phyloP scores from a whole-genome alignment of 2,797 vertebrate species.

The Pagetopsis macropterus region DNA sequence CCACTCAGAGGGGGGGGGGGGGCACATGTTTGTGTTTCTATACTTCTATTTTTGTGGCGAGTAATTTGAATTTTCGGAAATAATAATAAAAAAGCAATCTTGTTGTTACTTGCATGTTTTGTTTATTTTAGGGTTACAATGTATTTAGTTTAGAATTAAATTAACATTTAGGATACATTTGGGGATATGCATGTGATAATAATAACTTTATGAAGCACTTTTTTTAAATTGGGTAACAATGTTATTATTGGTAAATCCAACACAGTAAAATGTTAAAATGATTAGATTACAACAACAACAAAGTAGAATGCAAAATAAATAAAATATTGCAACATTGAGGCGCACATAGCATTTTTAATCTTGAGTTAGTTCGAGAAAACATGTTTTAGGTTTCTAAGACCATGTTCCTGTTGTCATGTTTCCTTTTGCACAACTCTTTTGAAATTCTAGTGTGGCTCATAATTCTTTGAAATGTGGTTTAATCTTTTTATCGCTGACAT shows the following conservation, averaged over 20 bases:
- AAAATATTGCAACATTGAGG: background rate
- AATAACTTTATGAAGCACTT: background rate
- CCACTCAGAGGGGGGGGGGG: background rate
- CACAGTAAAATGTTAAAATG: background rate
- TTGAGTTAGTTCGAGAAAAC: background rate
- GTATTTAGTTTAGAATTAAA: background rate
- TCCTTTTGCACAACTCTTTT: background rate
- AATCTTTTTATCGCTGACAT: background rate
- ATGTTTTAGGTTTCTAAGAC: background rate
- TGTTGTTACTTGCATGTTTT: background rate
- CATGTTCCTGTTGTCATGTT: background rate
- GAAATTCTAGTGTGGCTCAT: background rate
- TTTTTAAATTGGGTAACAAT: background rate
- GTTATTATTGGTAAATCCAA: background rate
- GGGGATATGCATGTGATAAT: background rate
- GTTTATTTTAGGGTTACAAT: background rate
- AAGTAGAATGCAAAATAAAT: background rate
- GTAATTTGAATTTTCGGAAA: background rate
- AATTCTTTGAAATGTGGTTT: background rate
- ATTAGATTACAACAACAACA: background rate
- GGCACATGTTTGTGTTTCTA: slow-evolving; percentile 45
- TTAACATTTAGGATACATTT: background rate
- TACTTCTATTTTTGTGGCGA: slow-evolving; percentile 35
- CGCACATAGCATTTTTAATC: background rate
- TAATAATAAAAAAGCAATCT: background rate